Evolutionary conservation across 2,797 vertebrate species (phyloP), one percentile per base, ranked within the genome.

Genomic region (Crenuchus spilurus): DNA sequence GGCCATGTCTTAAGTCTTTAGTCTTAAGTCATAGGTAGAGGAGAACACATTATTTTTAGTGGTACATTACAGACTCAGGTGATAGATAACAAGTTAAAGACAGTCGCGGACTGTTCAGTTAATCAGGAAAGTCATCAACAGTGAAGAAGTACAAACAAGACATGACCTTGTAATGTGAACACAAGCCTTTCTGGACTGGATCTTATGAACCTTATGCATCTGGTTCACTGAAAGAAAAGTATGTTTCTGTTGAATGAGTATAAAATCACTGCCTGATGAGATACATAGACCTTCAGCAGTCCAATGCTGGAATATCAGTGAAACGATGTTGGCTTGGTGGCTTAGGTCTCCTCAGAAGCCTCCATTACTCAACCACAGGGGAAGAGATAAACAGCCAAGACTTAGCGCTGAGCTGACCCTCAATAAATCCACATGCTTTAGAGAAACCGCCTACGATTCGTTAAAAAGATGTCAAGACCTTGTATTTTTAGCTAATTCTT

Each of bases 381-480:
- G 24, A 37, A 51, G 6, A 51, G n/a, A 41, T 24, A 51, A 51
- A 51, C 31, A 62, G 14, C 31, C 31, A 20, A 6, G 11, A 18
- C 13, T 16, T 31, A 52, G 44, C 20, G 2, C 22, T 11, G 31
- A 46, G 46, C 41, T 48, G 41, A 49, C 48, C 33, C 9, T 13
- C n/a, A 0, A 44, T 65, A 65, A 64, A 55, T 65, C 60, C 37
- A 46, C 18, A 9, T 13, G 7, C 37, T 52, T 41, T 13, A 62
- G 24, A 1, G 16, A 7, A 14, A 54, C 10, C 13, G 5, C 35
- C 9, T 9, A 33, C 6, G 30, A 13, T 20, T 37, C n/a, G n/a
- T 20, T 22, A 20, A 60, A 26, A 33, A 10, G 8, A 30, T 33
- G 26, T 18, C 16, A 31, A 52, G 22, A 13, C 2, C 35, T 26